phyloP scores from a whole-genome alignment of 2,113 vertebrate species.

The Turnix velox region DNA sequence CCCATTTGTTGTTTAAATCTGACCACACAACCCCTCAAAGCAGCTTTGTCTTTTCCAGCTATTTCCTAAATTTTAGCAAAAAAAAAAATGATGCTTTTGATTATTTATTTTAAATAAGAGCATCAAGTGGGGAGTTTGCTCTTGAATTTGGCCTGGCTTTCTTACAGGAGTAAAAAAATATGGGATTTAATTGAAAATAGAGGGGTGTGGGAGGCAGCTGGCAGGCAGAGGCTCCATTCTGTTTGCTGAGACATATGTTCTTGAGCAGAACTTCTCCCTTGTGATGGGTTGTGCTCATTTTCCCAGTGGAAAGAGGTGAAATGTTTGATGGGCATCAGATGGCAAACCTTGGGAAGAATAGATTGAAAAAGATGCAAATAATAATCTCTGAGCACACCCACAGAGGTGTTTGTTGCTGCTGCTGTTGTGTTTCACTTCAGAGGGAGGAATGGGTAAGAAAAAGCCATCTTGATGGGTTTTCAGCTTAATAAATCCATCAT shows the following conservation, averaged over 20 bases:
- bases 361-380: neutral
- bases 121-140: neutral
- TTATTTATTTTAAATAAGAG: neutral
- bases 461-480: neutral
- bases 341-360: slow-evolving; percentile 8
- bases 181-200: neutral
- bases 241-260: slow-evolving; percentile 36
- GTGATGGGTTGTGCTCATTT: neutral
- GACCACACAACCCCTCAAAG: neutral
- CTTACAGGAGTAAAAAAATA: neutral
- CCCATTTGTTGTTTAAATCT: neutral
- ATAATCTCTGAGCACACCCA: neutral
- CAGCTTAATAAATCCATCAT: neutral
- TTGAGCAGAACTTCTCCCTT: slow-evolving; percentile 6
- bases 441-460: neutral
- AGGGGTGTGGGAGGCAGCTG: slow-evolving; percentile 2
- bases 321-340: slow-evolving; percentile 35
- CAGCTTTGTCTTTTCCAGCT: neutral
- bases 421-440: neutral
- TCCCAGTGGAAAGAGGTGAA: neutral
- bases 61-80: neutral
- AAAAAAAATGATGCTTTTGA: neutral
- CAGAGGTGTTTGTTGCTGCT: neutral
- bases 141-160: neutral
- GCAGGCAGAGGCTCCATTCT: neutral